A percentile compares a stretch with the other conserved stretches of the same genome.
phyloP scores from a whole-genome alignment of 2,797 vertebrate genomes.

The Rhodeus uyekii region DNA sequence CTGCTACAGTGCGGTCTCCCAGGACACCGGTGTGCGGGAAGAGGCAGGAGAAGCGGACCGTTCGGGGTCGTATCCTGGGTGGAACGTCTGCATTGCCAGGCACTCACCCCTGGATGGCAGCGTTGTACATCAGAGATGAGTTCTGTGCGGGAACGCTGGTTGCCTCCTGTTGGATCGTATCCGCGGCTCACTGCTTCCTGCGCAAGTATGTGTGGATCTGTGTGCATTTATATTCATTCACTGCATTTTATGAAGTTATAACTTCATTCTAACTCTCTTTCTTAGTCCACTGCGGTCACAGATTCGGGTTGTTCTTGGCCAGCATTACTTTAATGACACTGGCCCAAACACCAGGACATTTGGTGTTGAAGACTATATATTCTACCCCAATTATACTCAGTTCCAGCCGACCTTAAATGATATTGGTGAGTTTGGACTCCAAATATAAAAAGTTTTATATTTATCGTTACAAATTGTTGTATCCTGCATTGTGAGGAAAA shows the following conservation, averaged over 20 bases:
- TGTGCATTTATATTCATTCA: not conserved
- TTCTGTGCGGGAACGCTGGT: slow-evolving; percentile 91
- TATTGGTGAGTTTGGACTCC: slow-evolving; percentile 81
- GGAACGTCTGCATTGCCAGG: slow-evolving; percentile 84
- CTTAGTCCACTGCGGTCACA: slow-evolving; percentile 80
- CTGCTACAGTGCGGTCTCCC: not conserved
- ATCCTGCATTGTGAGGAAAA: not conserved
- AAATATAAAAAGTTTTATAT: not conserved
- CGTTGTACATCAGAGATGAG: slow-evolving; percentile 83
- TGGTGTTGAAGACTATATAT: slow-evolving; percentile 84
- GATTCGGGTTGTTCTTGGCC: slow-evolving; percentile 88
- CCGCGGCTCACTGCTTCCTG: slow-evolving; percentile 92
- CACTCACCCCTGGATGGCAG: slow-evolving; percentile 91
- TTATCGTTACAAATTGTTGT: slow-evolving; percentile 9
- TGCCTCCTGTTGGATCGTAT: slow-evolving; percentile 90
- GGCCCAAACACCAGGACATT: slow-evolving; percentile 82
- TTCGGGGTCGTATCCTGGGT: slow-evolving; percentile 83
- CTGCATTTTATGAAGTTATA: not conserved
- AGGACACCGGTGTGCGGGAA: slow-evolving; percentile 75
- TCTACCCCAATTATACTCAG: slow-evolving; percentile 81
- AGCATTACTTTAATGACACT: slow-evolving; percentile 86
- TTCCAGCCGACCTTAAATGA: slow-evolving; percentile 89
- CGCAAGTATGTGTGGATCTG: slow-evolving; percentile 75
- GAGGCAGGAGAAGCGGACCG: slow-evolving; percentile 82
- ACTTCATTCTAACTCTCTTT: not conserved